Percentiles rank a stretch among this genome's conserved stretches.
phyloP scores from a whole-genome alignment of 2,888 invertebrate species.

The Tinea pellionella region DNA sequence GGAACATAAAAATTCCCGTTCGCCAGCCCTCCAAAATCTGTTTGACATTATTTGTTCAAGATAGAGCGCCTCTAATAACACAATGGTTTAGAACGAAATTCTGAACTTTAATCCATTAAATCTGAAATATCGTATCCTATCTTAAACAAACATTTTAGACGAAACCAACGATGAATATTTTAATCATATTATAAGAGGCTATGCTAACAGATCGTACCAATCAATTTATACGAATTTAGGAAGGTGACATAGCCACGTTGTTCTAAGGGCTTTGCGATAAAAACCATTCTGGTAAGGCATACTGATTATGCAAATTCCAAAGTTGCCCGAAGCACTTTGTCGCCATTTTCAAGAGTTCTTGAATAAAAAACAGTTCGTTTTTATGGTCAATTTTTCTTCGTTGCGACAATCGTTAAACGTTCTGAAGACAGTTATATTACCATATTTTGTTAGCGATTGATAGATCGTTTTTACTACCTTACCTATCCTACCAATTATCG shows the following conservation, averaged over 20 bases:
- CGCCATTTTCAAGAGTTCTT: slow-evolving; percentile 23
- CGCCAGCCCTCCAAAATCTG: no score
- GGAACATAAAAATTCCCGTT: no score
- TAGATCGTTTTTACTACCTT: no score
- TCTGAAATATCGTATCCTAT: neutral
- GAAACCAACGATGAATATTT: neutral
- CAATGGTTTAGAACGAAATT: no score
- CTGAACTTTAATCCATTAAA: no score
- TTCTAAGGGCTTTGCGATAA: neutral
- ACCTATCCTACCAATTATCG: no score
- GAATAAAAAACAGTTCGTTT: slow-evolving; percentile 21
- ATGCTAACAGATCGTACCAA: neutral
- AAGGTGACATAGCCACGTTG: neutral
- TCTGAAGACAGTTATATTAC: neutral
- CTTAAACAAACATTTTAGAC: neutral
- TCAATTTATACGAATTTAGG: neutral
- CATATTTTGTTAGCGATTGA: no score
- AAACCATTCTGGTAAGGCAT: neutral
- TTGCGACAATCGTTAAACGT: slow-evolving; percentile 5
- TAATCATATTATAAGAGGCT: neutral
- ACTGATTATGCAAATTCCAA: slow-evolving; percentile 26
- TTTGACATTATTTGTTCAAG: no score
- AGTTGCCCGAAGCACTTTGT: slow-evolving; percentile 22
- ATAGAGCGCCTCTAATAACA: no score
- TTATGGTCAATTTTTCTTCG: neutral